Conservation (phyloP, 1,140 invertebrate genomes). For the Heliothis subflexa region DNA sequence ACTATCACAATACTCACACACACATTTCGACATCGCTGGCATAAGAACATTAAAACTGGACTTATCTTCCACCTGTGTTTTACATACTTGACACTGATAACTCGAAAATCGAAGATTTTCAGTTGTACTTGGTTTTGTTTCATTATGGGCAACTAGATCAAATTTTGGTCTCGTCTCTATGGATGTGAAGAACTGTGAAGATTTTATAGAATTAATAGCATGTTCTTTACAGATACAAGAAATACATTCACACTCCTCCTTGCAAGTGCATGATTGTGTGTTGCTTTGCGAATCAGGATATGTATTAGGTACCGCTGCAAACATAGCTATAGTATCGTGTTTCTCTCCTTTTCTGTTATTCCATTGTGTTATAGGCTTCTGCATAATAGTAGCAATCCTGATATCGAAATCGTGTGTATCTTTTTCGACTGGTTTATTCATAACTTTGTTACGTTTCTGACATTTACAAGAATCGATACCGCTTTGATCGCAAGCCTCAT, state of each 20-base stretch:
- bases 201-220: constrained; percentile 37
- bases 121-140: background rate
- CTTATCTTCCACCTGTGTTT: background rate
- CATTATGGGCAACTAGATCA: background rate
- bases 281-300: constrained; percentile 10
- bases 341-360: background rate
- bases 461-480: constrained; percentile 57
- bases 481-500: constrained; percentile 53
- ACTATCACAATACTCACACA: background rate
- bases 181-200: constrained; percentile 25
- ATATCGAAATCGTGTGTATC: constrained; percentile 64
- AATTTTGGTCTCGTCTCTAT: background rate
- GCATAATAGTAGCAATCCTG: constrained; percentile 42
- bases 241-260: constrained; percentile 58
- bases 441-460: constrained; percentile 52
- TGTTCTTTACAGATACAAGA: constrained; percentile 56
- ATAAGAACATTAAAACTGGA: background rate
- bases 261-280: constrained; percentile 47
- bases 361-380: background rate
- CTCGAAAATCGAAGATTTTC: background rate
- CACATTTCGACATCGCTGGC: background rate
- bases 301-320: constrained; percentile 43
- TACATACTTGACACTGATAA: background rate
- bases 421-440: constrained; percentile 60
- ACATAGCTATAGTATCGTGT: constrained; percentile 50